Percentiles rank a stretch among this genome's conserved stretches.
These are phyloP conservation scores for Pseudochromis fuscus DNA, from an alignment of 2,797 vertebrate genomes.

Conservation along the genomic window DNA sequence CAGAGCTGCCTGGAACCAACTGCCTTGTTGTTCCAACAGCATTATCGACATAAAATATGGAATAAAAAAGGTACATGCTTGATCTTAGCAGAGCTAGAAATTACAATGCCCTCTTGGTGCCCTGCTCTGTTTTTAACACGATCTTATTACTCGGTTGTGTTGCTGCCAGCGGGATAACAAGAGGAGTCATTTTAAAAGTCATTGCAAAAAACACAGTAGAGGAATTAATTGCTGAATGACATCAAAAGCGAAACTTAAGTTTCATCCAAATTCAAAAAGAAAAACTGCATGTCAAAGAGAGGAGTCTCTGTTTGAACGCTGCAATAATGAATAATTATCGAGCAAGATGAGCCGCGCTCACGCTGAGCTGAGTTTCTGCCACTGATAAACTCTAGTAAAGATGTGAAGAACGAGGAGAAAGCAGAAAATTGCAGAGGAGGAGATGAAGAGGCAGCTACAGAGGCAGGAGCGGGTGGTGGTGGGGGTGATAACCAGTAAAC, in stretches of 20 bases:
- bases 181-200: constrained; percentile 22
- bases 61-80: not conserved
- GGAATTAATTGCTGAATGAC: constrained; percentile 28
- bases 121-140: not conserved
- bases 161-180: not conserved
- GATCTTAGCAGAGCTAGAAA: not conserved
- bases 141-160: not conserved
- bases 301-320: constrained; percentile 45
- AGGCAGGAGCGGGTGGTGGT: not conserved
- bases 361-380: constrained; percentile 49
- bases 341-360: constrained; percentile 33
- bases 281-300: constrained; percentile 25
- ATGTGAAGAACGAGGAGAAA: constrained; percentile 30
- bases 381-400: constrained; percentile 42
- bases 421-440: constrained; percentile 28
- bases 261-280: constrained; percentile 26
- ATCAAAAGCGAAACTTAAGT: constrained; percentile 25
- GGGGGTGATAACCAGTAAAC: constrained; percentile 42
- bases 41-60: not conserved
- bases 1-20: constrained; percentile 11
- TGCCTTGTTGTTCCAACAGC: not conserved
- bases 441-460: constrained; percentile 37
- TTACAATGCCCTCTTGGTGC: not conserved
- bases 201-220: constrained; percentile 18
- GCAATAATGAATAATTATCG: constrained; percentile 61